These are phyloP conservation scores for Nothobranchius furzeri DNA, from an alignment of 2,113 vertebrate species.

Conservation along the genomic window DNA sequence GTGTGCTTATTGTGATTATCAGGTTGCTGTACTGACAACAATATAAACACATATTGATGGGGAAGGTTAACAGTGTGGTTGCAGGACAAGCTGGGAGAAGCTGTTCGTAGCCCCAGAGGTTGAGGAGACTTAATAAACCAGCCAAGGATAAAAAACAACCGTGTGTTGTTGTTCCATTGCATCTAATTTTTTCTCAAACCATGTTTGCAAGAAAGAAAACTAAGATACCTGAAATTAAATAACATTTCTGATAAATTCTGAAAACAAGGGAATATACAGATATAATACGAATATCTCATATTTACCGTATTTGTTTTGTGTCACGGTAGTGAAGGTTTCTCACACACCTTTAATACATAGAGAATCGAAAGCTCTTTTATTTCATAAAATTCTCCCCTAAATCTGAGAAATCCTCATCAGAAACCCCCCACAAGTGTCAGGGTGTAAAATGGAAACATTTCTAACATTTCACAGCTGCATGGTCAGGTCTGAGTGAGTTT, in stretches of 20 bases:
- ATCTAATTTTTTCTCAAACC: slow-evolving; percentile 8
- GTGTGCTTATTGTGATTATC: slow-evolving; percentile 31
- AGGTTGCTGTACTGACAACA: slow-evolving; percentile 34
- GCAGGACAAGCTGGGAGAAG: slow-evolving; percentile 42
- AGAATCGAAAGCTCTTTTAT: slow-evolving; percentile 3
- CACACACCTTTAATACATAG: not conserved
- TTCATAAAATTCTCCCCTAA: not conserved
- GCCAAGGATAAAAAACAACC: slow-evolving; percentile 25
- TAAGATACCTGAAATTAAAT: not conserved
- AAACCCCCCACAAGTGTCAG: slow-evolving; percentile 1
- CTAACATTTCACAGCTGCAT: slow-evolving; percentile 35
- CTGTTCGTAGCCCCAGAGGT: slow-evolving; percentile 35
- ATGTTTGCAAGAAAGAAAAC: not conserved
- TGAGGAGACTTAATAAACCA: slow-evolving; percentile 44
- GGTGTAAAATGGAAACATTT: slow-evolving; percentile 35
- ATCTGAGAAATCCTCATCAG: not conserved
- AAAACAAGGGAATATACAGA: not conserved
- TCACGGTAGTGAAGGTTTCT: slow-evolving; percentile 14
- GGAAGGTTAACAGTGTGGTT: slow-evolving; percentile 53
- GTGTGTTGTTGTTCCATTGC: slow-evolving; percentile 21
- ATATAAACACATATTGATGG: slow-evolving; percentile 66
- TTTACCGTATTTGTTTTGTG: not conserved
- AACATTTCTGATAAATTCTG: not conserved
- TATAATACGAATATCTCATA: not conserved
- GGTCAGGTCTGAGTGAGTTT: slow-evolving; percentile 42